Evolutionary conservation across 2,888 invertebrate genomes (phyloP), one percentile per base, ranked within the genome.

Genomic region (Lottia scabra): DNA sequence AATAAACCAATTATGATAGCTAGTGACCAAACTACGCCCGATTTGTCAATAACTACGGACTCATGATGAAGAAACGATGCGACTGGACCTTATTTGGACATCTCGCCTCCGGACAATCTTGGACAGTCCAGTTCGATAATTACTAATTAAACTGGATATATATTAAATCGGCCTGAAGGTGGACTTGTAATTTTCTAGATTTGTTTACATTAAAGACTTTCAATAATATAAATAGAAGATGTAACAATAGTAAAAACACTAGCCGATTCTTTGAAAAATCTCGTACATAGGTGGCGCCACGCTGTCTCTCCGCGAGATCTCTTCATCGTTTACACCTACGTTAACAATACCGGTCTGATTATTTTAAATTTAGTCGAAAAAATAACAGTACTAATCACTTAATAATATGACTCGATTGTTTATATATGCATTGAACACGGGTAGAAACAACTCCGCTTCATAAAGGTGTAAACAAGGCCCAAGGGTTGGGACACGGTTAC

Each of bases 91-190:
- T 56, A 56, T 56, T 56, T 56, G 56, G 56, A 23, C 56, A 23
- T 56, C 56, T 23, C 19, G 19, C 56, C 56, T 56, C 56, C 56
- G 56, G 56, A 56, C 23, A 56, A 23, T 23, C 56, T 56, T 8
- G 19, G 56, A 56, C 56, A 19, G 56, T 56, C 56, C 56, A 56
- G 56, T 56, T 56, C 56, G 56, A 38, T 56, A 56, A 56, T 56
- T 56, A 56, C 19, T 23, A 56, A 56, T 56, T 56, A 56, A 23
- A 23, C 56, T 56, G 8, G 12, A 56, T 56, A 56, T 56, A 56
- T 56, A 56, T 23, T 56, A 23, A 56, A 19, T 19, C 19, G 56
- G 19, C 56, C 23, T 56, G 56, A 19, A 23, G 56, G 56, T 19
- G 56, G 19, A 56, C 56, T 56, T 56, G 56, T 56, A 19, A 23